These are phyloP conservation scores for Loriculus beryllinus DNA, from an alignment of 2,797 vertebrate species.

Conservation along the genomic window DNA sequence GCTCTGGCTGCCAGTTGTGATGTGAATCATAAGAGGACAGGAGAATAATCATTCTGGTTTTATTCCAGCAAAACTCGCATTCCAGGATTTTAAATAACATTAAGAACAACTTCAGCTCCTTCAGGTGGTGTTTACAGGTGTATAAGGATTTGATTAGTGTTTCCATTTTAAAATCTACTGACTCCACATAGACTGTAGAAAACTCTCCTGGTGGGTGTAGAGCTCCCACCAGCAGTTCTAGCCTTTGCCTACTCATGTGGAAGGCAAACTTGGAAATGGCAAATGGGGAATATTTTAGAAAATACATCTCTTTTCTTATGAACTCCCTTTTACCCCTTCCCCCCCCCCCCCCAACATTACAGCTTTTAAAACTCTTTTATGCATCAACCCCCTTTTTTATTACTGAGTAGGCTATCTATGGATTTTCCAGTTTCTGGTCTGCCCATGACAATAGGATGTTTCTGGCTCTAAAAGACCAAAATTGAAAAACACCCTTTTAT, in stretches of 20 bases:
- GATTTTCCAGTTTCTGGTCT: background rate
- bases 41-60: rapidly evolving
- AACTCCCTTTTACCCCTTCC: too few relatives aligned
- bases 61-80: rapidly evolving
- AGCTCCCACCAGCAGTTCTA: background rate
- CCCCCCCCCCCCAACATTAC: background rate
- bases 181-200: rapidly evolving
- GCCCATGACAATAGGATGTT: background rate
- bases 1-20: background rate
- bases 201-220: rapidly evolving
- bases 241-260: rapidly evolving
- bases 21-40: background rate
- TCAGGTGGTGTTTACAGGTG: background rate
- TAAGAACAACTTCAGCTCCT: rapidly evolving
- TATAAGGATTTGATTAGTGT: rapidly evolving
- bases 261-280: rapidly evolving
- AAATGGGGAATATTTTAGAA: background rate
- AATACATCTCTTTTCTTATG: rapidly evolving
- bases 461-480: background rate
- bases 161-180: background rate
- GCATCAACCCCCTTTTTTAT: background rate
- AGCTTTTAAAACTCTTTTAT: background rate
- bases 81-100: background rate
- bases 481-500: rapidly evolving
- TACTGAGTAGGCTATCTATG: background rate